Percentiles rank a stretch among this genome's conserved stretches.
Conservation (phyloP, 2,113 vertebrate species). For the Entomyzon cyanotis region DNA sequence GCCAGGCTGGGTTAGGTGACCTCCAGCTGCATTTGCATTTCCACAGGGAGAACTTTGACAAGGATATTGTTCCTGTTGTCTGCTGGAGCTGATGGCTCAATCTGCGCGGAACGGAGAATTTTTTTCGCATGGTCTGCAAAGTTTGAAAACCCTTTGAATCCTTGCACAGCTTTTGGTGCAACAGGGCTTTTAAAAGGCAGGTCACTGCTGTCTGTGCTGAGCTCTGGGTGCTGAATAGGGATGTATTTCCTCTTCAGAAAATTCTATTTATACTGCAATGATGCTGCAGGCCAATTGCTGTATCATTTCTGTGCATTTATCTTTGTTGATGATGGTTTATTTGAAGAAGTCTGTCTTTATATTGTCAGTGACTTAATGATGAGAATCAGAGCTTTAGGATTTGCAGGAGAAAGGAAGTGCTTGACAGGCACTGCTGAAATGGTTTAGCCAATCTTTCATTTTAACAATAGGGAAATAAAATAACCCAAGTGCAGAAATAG, state of each 20-base stretch:
- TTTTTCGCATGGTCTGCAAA: neutral
- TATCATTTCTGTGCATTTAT: constrained; percentile 13
- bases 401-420: constrained; percentile 26
- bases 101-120: neutral
- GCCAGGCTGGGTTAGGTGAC: neutral
- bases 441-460: constrained; percentile 44
- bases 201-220: neutral
- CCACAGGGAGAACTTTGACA: neutral
- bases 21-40: neutral
- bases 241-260: constrained; percentile 24
- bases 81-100: neutral
- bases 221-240: neutral
- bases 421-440: neutral
- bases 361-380: constrained; percentile 44
- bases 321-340: constrained; percentile 34
- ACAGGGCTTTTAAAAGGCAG: neutral
- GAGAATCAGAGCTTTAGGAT: constrained; percentile 46
- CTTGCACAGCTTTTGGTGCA: neutral
- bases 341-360: constrained; percentile 34
- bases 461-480: constrained; percentile 55
- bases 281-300: constrained; percentile 14
- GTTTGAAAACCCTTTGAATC: neutral
- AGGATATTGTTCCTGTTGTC: neutral
- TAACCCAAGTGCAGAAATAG: constrained; percentile 37
- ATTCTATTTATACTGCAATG: constrained; percentile 1